Conservation (phyloP, 2,797 vertebrate genomes). For the Falco columbarius region DNA sequence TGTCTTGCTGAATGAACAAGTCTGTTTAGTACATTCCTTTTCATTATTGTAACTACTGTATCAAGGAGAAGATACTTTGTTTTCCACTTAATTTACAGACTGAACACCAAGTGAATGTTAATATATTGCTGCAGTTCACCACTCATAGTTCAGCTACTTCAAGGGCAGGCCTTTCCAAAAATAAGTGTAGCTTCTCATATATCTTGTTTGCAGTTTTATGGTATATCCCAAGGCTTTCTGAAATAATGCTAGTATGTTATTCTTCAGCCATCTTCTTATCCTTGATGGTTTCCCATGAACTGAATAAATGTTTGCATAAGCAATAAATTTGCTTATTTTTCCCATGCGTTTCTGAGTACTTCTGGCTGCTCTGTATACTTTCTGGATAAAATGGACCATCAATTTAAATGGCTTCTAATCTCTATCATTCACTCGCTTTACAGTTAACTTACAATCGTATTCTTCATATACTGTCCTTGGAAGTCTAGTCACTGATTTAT, state of each 20-base stretch:
- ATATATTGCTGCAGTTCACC: not conserved
- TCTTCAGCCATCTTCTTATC: not conserved
- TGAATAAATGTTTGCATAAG: not conserved
- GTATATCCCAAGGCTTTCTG: not conserved
- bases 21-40: not conserved
- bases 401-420: not conserved
- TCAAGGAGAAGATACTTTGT: not conserved
- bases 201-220: not conserved
- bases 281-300: not conserved
- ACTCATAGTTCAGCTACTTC: not conserved
- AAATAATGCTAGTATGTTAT: not conserved
- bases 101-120: not conserved
- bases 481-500: conserved; percentile 3
- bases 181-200: not conserved
- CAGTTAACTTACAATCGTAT: not conserved
- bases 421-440: not conserved
- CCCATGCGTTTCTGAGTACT: not conserved
- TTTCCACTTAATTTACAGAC: not conserved
- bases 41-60: not conserved
- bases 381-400: not conserved
- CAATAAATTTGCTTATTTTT: not conserved
- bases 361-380: not conserved
- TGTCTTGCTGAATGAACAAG: not conserved
- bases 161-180: not conserved
- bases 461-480: not conserved